A percentile compares a stretch with the other conserved stretches of the same genome.
Conservation (phyloP, 1,140 invertebrate genomes). For the Caenorhabditis remanei region DNA sequence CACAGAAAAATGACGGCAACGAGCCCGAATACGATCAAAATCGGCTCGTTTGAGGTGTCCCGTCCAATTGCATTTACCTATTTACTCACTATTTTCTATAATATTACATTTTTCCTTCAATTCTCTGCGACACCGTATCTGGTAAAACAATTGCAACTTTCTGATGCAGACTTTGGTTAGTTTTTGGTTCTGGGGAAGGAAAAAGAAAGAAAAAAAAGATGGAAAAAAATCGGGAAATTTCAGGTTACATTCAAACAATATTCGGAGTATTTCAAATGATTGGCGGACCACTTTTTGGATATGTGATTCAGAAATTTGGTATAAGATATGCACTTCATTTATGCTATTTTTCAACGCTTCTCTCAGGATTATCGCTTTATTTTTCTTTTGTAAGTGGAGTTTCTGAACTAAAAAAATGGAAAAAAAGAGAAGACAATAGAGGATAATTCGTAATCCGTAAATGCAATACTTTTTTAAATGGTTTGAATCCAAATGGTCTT, state of each 20-base stretch:
- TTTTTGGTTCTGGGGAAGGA: neutral
- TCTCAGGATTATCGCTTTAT: constrained; percentile 58
- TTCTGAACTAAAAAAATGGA: neutral
- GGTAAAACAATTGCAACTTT: constrained; percentile 58
- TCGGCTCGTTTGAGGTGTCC: constrained; percentile 20
- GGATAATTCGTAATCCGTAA: too few relatives aligned
- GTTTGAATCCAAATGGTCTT: too few relatives aligned
- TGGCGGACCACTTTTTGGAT: constrained; percentile 67
- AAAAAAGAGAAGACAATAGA: neutral
- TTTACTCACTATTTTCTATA: constrained; percentile 64
- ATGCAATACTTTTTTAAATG: too few relatives aligned
- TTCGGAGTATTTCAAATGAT: constrained; percentile 67
- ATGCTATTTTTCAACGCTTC: constrained; percentile 59
- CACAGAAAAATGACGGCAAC: neutral
- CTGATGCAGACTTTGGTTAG: constrained; percentile 64
- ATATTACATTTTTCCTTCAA: constrained; percentile 67
- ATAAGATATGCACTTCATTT: constrained; percentile 57
- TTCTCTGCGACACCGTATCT: constrained; percentile 64
- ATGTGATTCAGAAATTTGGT: constrained; percentile 64
- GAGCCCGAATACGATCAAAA: constrained; percentile 4
- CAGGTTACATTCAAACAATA: constrained; percentile 67
- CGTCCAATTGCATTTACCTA: constrained; percentile 67
- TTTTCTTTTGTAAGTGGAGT: constrained; percentile 57
- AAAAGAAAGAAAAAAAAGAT: neutral
- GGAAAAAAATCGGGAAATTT: constrained; percentile 31